phyloP scores from a whole-genome alignment of 1,140 invertebrate species.

The Cecropterus lyciades region DNA sequence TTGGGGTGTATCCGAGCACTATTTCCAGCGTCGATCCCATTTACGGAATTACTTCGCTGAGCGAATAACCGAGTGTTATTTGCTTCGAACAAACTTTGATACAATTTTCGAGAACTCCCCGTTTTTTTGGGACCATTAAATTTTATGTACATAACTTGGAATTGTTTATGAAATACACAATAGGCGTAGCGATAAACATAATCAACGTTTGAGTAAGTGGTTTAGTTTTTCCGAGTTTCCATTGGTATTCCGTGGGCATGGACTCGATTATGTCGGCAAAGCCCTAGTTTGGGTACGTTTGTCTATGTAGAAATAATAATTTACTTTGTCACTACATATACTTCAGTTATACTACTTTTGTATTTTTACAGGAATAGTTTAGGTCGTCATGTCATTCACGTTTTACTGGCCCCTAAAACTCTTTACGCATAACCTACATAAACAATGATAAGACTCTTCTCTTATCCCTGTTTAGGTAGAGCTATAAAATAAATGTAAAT shows the following conservation, averaged over 20 bases:
- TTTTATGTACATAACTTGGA: conserved; percentile 32
- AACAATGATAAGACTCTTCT: too few species aligned
- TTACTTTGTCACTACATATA: too few species aligned
- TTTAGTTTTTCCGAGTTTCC: conserved; percentile 2
- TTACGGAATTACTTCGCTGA: conserved; percentile 35
- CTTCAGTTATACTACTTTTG: too few species aligned
- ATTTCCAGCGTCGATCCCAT: conserved; percentile 29
- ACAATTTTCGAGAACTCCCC: conserved; percentile 27
- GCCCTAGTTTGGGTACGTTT: not conserved
- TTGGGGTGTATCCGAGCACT: conserved; percentile 28
- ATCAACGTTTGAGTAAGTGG: conserved; percentile 28
- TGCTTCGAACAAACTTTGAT: conserved; percentile 34
- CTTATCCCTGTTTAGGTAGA: too few species aligned
- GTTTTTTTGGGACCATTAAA: conserved; percentile 36
- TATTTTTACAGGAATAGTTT: too few species aligned
- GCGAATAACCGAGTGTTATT: conserved; percentile 37
- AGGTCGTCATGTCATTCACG: too few species aligned
- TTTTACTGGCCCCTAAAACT: too few species aligned
- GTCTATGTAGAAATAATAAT: not conserved
- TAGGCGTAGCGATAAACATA: conserved; percentile 18
- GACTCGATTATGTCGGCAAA: not conserved
- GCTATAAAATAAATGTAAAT: too few species aligned
- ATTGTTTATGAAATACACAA: conserved; percentile 33
- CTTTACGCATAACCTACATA: too few species aligned
- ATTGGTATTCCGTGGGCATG: not conserved